phyloP scores from a whole-genome alignment of 2,888 invertebrate genomes.

The Eupithecia vulgata region DNA sequence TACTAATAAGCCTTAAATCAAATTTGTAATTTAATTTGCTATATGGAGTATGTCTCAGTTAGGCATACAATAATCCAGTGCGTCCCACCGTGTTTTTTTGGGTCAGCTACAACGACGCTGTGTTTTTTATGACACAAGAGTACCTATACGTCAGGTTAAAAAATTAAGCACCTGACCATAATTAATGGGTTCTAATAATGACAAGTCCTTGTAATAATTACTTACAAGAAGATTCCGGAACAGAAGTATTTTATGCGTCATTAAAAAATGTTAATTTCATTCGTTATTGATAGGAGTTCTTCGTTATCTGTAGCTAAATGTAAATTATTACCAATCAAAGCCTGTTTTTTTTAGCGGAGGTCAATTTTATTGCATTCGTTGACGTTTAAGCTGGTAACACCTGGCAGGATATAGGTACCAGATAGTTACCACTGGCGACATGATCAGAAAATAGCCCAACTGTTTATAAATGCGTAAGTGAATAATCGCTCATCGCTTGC shows the following conservation, averaged over 20 bases:
- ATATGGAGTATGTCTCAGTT: too few relatives aligned
- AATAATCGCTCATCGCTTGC: too few relatives aligned
- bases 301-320: slow-evolving; percentile 20
- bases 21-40: too few relatives aligned
- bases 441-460: background rate
- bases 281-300: slow-evolving; percentile 22
- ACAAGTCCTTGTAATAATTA: slow-evolving; percentile 1
- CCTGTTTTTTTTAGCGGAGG: slow-evolving; percentile 29
- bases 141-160: background rate
- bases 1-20: too few relatives aligned
- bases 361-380: slow-evolving; percentile 1
- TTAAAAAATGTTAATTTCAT: slow-evolving; percentile 26
- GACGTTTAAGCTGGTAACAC: slow-evolving; percentile 14
- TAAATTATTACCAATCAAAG: slow-evolving; percentile 25
- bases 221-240: slow-evolving; percentile 3
- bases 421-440: background rate
- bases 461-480: background rate
- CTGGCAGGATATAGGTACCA: slow-evolving; percentile 9
- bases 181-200: background rate
- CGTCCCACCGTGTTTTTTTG: background rate
- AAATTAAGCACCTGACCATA: background rate
- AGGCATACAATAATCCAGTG: background rate
- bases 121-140: background rate
- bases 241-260: slow-evolving; percentile 8
- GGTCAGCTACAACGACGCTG: background rate